Conservation (phyloP, 2,113 vertebrate species). For the Emydocephalus ijimae region DNA sequence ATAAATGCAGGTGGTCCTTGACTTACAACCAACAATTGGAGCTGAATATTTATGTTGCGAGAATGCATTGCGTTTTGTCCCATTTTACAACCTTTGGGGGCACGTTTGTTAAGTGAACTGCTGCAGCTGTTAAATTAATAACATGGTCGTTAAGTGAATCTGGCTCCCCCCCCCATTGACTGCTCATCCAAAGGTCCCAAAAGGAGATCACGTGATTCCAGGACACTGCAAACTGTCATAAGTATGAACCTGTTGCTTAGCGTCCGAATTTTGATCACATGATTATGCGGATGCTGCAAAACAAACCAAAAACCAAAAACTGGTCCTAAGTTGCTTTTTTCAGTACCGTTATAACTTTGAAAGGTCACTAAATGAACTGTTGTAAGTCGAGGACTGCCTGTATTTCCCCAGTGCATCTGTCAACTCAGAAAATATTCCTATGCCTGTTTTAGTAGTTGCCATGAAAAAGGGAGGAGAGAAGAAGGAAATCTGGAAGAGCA, state of each 20-base stretch:
- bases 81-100: not conserved
- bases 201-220: not conserved
- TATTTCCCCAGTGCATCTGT: not conserved
- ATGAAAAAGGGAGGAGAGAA: too few species aligned
- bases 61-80: not conserved
- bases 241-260: not conserved
- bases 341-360: not conserved
- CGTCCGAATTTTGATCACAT: not conserved
- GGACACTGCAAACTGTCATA: not conserved
- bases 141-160: not conserved
- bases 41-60: not conserved
- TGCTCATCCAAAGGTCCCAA: not conserved
- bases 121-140: not conserved
- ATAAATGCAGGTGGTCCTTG: not conserved
- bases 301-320: too few species aligned
- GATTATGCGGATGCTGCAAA: too few species aligned
- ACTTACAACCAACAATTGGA: not conserved
- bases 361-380: not conserved
- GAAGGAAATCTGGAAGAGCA: too few species aligned
- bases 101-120: not conserved
- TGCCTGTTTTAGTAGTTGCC: too few species aligned
- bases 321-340: not conserved
- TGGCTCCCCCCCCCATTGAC: not conserved
- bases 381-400: not conserved
- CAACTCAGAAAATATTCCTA: too few species aligned